phyloP scores from a whole-genome alignment of 2,888 invertebrate genomes.

The Drosophila yooni region DNA sequence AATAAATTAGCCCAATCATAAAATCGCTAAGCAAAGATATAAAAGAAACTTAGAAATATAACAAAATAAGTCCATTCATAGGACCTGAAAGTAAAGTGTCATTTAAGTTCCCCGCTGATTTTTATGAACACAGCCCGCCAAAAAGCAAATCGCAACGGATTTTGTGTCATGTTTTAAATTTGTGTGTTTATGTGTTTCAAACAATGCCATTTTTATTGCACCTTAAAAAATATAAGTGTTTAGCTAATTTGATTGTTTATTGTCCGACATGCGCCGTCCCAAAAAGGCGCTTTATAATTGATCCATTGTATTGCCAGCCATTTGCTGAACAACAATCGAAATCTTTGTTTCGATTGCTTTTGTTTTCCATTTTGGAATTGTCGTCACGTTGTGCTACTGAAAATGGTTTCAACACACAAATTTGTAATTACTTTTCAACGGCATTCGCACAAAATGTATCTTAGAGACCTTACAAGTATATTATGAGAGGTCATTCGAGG shows the following conservation, averaged over 20 bases:
- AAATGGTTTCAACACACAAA: neutral
- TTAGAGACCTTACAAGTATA: neutral
- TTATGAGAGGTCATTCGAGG: neutral
- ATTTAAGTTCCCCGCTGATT: neutral
- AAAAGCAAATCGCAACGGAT: constrained; percentile 13
- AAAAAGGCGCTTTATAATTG: constrained; percentile 13
- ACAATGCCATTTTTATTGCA: constrained; percentile 49
- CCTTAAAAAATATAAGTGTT: constrained; percentile 46
- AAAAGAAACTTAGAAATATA: neutral
- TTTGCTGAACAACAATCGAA: constrained; percentile 16
- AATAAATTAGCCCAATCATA: constrained; percentile 8
- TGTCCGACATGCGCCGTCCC: constrained; percentile 28
- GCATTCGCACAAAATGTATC: neutral
- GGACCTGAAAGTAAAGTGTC: constrained; percentile 22
- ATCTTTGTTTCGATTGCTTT: constrained; percentile 14
- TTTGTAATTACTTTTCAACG: neutral
- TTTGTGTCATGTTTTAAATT: constrained; percentile 48
- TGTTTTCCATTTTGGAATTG: neutral
- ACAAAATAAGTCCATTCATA: constrained; percentile 23
- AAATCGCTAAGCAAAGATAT: constrained; percentile 2
- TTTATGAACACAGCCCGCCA: neutral
- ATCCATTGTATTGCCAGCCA: constrained; percentile 20
- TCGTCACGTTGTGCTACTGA: neutral
- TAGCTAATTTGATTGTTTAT: constrained; percentile 61
- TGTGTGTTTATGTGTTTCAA: constrained; percentile 30